Conservation (phyloP, 2,888 invertebrate genomes). For the Hylaea fasciaria region DNA sequence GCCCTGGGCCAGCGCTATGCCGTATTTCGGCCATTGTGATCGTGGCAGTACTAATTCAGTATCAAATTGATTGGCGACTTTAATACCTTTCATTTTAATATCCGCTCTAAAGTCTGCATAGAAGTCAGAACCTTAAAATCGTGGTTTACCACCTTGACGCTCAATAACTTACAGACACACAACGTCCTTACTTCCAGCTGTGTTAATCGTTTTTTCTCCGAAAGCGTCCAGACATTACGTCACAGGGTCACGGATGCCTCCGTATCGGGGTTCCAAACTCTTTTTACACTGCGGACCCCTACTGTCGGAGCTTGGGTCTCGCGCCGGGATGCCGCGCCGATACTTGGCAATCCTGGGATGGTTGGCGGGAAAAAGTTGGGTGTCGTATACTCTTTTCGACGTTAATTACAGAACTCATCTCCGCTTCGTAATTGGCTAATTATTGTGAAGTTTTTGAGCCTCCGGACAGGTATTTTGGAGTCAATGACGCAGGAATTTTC, state of each 20-base stretch:
- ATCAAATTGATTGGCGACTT: no score
- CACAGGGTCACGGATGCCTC: slow-evolving; percentile 56
- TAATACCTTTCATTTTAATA: not conserved
- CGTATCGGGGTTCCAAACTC: slow-evolving; percentile 47
- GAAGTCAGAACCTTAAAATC: not conserved
- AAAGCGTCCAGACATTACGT: slow-evolving; percentile 69
- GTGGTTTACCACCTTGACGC: slow-evolving; percentile 12
- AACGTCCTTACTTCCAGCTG: slow-evolving; percentile 53
- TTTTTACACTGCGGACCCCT: slow-evolving; percentile 71
- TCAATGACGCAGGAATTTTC: not conserved
- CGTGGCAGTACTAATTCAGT: no score
- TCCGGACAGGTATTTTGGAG: slow-evolving; percentile 20
- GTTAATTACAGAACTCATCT: slow-evolving; percentile 13
- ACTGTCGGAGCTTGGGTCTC: slow-evolving; percentile 70
- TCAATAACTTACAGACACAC: slow-evolving; percentile 47
- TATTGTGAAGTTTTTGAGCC: slow-evolving; percentile 32
- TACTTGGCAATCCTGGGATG: slow-evolving; percentile 63
- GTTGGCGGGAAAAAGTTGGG: slow-evolving; percentile 40
- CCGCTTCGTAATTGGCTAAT: slow-evolving; percentile 40
- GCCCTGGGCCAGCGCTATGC: no score
- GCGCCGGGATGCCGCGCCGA: slow-evolving; percentile 60
- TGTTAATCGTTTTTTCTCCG: slow-evolving; percentile 53
- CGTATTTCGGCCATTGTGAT: no score
- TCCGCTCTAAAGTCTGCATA: not conserved
- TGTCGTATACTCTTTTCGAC: slow-evolving; percentile 48